phyloP scores from a whole-genome alignment of 1,140 invertebrate genomes.

The Leptinotarsa undecemlineata region DNA sequence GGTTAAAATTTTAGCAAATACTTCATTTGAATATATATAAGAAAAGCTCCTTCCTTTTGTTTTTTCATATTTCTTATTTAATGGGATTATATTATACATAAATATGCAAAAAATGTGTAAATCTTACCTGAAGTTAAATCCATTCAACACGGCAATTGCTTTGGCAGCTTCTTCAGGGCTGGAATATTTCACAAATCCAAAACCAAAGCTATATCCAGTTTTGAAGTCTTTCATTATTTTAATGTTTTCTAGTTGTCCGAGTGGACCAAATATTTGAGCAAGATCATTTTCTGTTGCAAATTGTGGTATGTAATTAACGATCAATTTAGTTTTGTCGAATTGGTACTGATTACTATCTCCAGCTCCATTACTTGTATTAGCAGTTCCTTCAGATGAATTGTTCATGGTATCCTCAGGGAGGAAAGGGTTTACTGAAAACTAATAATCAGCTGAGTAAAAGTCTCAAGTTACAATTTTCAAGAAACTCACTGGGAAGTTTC shows the following conservation, averaged over 20 bases:
- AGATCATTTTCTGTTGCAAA: conserved; percentile 90
- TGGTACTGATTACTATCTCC: conserved; percentile 40
- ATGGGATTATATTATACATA: no score
- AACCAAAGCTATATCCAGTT: conserved; percentile 95
- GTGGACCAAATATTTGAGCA: conserved; percentile 82
- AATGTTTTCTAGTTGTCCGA: conserved; percentile 85
- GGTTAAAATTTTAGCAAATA: background rate
- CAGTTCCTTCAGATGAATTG: conserved; percentile 19
- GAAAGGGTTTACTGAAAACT: background rate
- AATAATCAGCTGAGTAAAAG: background rate
- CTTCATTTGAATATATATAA: background rate
- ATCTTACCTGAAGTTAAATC: conserved; percentile 60
- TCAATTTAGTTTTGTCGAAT: conserved; percentile 75
- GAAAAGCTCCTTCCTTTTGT: no score
- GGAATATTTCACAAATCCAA: conserved; percentile 93
- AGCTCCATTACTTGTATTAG: conserved; percentile 41
- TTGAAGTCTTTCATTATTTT: conserved; percentile 89
- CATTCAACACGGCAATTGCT: conserved; percentile 87
- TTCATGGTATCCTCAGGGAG: background rate
- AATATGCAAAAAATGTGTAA: background rate
- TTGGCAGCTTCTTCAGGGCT: conserved; percentile 81
- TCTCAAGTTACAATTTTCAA: background rate
- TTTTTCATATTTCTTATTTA: no score
- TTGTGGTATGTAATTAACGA: conserved; percentile 95
- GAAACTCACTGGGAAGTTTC: conserved; percentile 34